Evolutionary conservation across 1,140 invertebrate genomes (phyloP), one percentile per base, ranked within the genome.

Genomic region (Pantala flavescens): DNA sequence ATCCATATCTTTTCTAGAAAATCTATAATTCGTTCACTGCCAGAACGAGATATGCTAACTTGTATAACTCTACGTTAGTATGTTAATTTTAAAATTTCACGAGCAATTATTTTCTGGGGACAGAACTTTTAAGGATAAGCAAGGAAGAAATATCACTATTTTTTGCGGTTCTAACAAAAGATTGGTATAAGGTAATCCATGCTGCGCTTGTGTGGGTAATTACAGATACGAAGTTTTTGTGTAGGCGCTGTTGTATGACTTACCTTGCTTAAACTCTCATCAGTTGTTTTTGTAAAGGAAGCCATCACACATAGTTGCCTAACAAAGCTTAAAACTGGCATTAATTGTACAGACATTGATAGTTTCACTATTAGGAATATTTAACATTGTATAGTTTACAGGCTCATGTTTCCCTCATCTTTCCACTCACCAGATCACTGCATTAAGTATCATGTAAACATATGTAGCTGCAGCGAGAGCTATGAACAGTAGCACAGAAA

Each of bases 331-430:
- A 63, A 63, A 63, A 63, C 49, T 12, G n/a, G 49, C 49, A 63
- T 63, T 63, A 63, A 21, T 63, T 63, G 49, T 63, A 63, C 49
- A 63, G 49, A 63, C 49, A 63, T 63, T 12, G 14, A 63, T 63
- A 63, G 49, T 63, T 16, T 63, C 49, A 63, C 49, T 63, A 63
- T 5, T 63, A 63, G 49, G 3, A 63, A 63, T 63, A 63, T 63
- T 63, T 19, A 63, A 63, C 49, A 21, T 63, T 63, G 49, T 63
- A 63, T 63, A 63, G 49, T 63, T 63, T 63, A 63, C 49, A 63
- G 49, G 49, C 49, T 63, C 49, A 63, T 19, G 49, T 63, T 63
- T 63, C 49, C 49, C 49, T 63, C 16, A 63, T 21, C 14, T 63
- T 63, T 63, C 49, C 49, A 63, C 49, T 63, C 49, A 19, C 14